Percentiles rank a stretch among this genome's conserved stretches.
Conservation (phyloP, 2,797 vertebrate genomes). For the Phrynocephalus guinanensis region DNA sequence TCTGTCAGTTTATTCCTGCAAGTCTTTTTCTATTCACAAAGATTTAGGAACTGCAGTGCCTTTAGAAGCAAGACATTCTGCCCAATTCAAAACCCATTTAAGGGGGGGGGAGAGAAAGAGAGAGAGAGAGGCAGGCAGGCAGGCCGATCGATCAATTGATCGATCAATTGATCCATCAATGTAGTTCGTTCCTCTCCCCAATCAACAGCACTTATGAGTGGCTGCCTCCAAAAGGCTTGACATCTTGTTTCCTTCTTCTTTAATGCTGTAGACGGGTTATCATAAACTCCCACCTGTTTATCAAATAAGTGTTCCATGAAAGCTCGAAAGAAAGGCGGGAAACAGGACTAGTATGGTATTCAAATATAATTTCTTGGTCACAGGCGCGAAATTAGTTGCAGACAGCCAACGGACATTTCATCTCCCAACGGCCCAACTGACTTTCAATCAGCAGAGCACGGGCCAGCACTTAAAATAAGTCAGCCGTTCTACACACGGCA, state of each 20-base stretch:
- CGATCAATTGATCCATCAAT: too few relatives aligned
- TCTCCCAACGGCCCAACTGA: not conserved
- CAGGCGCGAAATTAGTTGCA: not conserved
- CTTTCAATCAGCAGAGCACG: not conserved
- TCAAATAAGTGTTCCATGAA: not conserved
- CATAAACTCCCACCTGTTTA: not conserved
- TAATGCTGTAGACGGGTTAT: not conserved
- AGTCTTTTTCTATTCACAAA: not conserved
- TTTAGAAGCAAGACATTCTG: not conserved
- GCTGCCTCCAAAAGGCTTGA: not conserved
- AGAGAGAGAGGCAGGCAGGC: too few relatives aligned
- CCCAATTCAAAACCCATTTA: not conserved
- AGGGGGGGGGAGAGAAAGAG: too few relatives aligned
- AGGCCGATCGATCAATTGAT: too few relatives aligned
- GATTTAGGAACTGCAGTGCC: not conserved
- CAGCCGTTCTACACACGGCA: not conserved
- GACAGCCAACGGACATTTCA: not conserved
- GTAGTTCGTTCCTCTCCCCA: not conserved
- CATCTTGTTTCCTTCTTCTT: not conserved
- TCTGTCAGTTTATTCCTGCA: not conserved
- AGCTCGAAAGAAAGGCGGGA: not conserved
- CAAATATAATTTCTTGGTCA: not conserved
- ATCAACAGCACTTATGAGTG: accelerated
- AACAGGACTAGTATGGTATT: not conserved
- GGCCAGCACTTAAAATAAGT: not conserved